A percentile compares a stretch with the other conserved stretches of the same genome.
Evolutionary conservation across 2,888 invertebrate genomes (phyloP).

Genomic region (Trissonchulus latispiculum): DNA sequence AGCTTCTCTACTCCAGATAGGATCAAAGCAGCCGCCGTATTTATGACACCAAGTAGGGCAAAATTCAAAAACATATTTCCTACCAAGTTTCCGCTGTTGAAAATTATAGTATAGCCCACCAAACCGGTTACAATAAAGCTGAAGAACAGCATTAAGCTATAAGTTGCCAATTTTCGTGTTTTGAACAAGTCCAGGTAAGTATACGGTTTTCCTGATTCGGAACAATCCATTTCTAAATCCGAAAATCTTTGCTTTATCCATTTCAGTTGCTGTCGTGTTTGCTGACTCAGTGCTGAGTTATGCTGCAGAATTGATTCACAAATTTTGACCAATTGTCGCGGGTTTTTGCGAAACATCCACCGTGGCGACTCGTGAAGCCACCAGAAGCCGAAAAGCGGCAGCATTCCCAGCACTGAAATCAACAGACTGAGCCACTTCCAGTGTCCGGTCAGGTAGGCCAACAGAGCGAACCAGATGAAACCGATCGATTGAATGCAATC

Average conservation of each 20-base stretch:
- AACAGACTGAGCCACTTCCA: neutral
- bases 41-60: conserved; percentile 1
- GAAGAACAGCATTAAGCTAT: neutral
- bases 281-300: neutral
- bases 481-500: conserved; percentile 14
- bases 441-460: conserved; percentile 7
- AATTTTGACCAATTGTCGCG: neutral
- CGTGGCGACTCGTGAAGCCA: neutral
- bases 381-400: neutral
- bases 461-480: conserved; percentile 11
- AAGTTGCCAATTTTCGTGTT: neutral
- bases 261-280: no score
- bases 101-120: conserved; percentile 15
- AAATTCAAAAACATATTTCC: conserved; percentile 16
- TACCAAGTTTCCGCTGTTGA: conserved; percentile 17
- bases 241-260: neutral
- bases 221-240: neutral
- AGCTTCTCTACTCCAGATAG: neutral
- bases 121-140: conserved; percentile 14
- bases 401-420: neutral
- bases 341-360: neutral
- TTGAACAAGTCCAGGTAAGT: conserved; percentile 9
- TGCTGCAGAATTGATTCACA: neutral
- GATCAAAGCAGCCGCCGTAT: conserved; percentile 3
- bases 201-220: neutral